Evolutionary conservation across 2,113 vertebrate genomes (phyloP).

Genomic region (Misgurnus mizolepis): DNA sequence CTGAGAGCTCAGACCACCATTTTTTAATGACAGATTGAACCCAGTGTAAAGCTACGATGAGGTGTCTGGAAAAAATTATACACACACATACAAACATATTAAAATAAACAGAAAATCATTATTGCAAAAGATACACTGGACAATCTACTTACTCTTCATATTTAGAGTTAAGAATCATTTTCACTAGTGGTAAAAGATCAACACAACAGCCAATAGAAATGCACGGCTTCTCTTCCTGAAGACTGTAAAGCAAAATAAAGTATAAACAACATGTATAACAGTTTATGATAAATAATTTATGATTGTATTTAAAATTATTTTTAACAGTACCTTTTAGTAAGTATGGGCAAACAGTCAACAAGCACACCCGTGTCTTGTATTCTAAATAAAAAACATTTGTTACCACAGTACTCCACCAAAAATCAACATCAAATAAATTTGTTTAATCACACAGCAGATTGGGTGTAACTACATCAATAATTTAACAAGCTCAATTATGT

Average conservation of each 20-base stretch:
- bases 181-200: conserved; percentile 92
- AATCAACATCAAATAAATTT: too few relatives aligned
- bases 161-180: conserved; percentile 86
- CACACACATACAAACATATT: not conserved
- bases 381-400: conserved; percentile 66
- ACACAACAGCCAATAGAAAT: conserved; percentile 97
- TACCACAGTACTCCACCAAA: too few relatives aligned
- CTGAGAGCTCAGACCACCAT: conserved; percentile 94
- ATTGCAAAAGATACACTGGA: not conserved
- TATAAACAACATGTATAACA: not conserved
- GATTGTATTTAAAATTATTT: not conserved
- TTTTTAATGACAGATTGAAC: conserved; percentile 92
- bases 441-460: not conserved
- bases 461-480: not conserved
- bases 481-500: not conserved
- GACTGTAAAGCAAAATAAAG: conserved; percentile 71
- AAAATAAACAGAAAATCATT: not conserved
- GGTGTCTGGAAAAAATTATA: conserved; percentile 74
- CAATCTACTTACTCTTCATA: conserved; percentile 89
- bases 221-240: conserved; percentile 90
- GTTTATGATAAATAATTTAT: too few relatives aligned
- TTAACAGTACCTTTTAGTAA: conserved; percentile 87
- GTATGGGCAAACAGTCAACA: conserved; percentile 92
- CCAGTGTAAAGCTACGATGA: conserved; percentile 95
- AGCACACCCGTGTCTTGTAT: conserved; percentile 93